Conservation (phyloP, 2,797 vertebrate species). For the Loris lydekkerianus region DNA sequence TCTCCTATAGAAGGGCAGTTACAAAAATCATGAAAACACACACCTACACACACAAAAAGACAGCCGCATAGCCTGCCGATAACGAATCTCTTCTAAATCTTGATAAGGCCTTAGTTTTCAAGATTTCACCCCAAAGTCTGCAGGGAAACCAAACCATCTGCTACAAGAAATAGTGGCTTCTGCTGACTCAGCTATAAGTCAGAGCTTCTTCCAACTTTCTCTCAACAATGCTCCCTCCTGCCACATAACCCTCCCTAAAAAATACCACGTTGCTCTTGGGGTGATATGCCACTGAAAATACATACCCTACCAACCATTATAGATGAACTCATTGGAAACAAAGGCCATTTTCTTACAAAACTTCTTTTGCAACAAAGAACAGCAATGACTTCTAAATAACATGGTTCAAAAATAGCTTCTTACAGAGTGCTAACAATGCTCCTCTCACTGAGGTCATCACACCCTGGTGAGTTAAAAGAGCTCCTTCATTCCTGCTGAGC, state of each 20-base stretch:
- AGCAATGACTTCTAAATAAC: conserved; percentile 85
- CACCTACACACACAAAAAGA: conserved; percentile 75
- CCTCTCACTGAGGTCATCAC: conserved; percentile 82
- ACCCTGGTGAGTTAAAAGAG: conserved; percentile 84
- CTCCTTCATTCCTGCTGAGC: conserved; percentile 82
- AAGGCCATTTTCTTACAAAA: conserved; percentile 83
- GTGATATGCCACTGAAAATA: conserved; percentile 56
- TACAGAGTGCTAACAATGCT: conserved; percentile 83
- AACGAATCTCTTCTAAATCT: conserved; percentile 71
- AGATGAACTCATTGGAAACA: conserved; percentile 76
- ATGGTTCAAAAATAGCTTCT: conserved; percentile 85
- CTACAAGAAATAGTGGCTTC: conserved; percentile 7
- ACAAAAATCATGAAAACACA: conserved; percentile 82
- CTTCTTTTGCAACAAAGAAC: conserved; percentile 82
- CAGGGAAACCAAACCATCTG: conserved; percentile 54
- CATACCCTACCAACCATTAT: conserved; percentile 53
- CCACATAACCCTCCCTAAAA: conserved; percentile 7
- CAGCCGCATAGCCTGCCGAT: conserved; percentile 68
- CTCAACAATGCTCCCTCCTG: conserved; percentile 2
- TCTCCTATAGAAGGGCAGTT: conserved; percentile 89
- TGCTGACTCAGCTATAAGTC: conserved; percentile 39
- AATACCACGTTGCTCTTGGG: conserved; percentile 17
- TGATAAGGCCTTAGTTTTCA: conserved; percentile 65
- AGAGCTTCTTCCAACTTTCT: conserved; percentile 29
- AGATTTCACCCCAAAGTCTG: conserved; percentile 59